phyloP scores from a whole-genome alignment of 2,888 invertebrate species.

The Augiades crinisus region DNA sequence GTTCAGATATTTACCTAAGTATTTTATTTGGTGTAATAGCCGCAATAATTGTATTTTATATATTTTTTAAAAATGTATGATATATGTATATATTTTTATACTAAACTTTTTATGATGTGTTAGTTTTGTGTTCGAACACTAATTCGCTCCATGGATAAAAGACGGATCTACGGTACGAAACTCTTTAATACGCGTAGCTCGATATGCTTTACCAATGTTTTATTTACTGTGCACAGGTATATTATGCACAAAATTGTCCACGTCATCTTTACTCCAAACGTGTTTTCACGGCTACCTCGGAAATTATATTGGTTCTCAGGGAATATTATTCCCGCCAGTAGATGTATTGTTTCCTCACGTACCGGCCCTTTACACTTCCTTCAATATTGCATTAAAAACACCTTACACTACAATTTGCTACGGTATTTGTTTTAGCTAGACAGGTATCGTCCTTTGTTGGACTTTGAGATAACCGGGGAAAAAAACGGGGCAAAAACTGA shows the following conservation, averaged over 20 bases:
- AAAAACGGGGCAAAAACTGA: constrained; percentile 41
- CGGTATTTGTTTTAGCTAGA: constrained; percentile 63
- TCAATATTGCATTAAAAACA: constrained; percentile 54
- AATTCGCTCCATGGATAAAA: no score
- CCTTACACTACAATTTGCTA: constrained; percentile 66
- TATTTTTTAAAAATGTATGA: no score
- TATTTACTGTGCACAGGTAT: neutral
- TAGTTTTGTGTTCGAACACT: no score
- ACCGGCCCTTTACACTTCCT: constrained; percentile 43
- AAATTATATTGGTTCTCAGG: constrained; percentile 55
- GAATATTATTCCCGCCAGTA: constrained; percentile 46
- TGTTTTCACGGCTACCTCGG: constrained; percentile 61
- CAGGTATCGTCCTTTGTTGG: constrained; percentile 63
- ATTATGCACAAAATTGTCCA: neutral
- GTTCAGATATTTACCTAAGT: no score
- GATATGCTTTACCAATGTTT: no score
- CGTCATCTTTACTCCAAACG: constrained; percentile 44
- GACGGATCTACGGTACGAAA: no score
- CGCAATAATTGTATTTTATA: no score
- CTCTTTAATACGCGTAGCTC: no score
- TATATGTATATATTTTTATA: no score
- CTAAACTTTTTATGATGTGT: no score
- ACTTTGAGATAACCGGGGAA: constrained; percentile 40
- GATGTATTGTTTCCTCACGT: constrained; percentile 65
- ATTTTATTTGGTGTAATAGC: no score